A percentile compares a stretch with the other conserved stretches of the same genome.
phyloP scores from a whole-genome alignment of 2,797 vertebrate species.

The Myioborus miniatus region DNA sequence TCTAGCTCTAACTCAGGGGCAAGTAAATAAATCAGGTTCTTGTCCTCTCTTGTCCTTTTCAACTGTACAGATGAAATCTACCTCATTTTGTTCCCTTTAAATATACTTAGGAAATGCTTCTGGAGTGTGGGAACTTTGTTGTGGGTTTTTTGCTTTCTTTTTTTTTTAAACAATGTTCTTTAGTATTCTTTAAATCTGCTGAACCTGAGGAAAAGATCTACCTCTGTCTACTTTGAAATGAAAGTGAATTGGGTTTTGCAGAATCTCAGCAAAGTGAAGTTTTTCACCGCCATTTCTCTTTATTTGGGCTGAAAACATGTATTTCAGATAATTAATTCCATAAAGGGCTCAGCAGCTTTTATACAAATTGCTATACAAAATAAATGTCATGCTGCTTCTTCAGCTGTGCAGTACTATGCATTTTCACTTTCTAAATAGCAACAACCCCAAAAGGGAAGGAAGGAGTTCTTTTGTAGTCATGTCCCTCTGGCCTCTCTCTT shows the following conservation, averaged over 20 bases:
- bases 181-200: background rate
- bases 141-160: background rate
- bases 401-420: background rate
- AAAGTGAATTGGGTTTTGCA: background rate
- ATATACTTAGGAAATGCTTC: background rate
- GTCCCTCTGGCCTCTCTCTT: background rate
- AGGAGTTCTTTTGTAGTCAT: background rate
- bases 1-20: background rate
- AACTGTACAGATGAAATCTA: background rate
- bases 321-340: constrained; percentile 13
- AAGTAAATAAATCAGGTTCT: background rate
- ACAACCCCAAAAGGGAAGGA: constrained; percentile 31
- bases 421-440: constrained; percentile 56
- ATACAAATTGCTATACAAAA: constrained; percentile 5
- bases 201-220: background rate
- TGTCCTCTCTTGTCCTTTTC: background rate
- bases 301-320: background rate
- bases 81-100: background rate
- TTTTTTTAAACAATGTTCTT: background rate
- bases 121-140: background rate
- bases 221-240: background rate
- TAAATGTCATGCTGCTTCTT: constrained; percentile 34
- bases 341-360: background rate
- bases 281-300: background rate
- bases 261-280: background rate